Percentiles rank a stretch among this genome's conserved stretches.
These are phyloP conservation scores for Nesidiocoris tenuis DNA, from an alignment of 2,888 invertebrate species.

Conservation along the genomic window DNA sequence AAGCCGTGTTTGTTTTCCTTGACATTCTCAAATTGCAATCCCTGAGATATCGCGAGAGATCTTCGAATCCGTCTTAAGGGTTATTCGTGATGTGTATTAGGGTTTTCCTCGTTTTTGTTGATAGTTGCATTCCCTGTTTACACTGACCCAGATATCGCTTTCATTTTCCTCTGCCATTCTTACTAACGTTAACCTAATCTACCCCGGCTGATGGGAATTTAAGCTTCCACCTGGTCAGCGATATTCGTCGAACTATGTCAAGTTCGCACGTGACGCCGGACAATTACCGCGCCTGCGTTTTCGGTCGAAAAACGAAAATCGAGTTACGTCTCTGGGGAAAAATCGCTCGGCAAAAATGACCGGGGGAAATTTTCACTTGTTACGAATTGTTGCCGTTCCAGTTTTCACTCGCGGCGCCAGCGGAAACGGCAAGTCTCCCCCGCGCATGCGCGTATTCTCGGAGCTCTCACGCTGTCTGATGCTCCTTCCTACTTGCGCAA, in stretches of 20 bases:
- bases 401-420: not conserved
- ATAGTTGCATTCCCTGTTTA: too few relatives aligned
- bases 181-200: too few relatives aligned
- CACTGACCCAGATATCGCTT: too few relatives aligned
- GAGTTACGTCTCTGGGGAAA: not conserved
- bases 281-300: not conserved
- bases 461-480: not conserved
- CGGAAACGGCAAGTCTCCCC: not conserved
- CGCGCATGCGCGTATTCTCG: not conserved
- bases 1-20: not conserved
- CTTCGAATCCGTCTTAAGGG: too few relatives aligned
- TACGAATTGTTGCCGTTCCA: not conserved
- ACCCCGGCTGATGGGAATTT: too few relatives aligned
- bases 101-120: too few relatives aligned
- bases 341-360: not conserved
- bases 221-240: too few relatives aligned
- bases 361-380: not conserved
- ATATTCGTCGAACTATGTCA: not conserved
- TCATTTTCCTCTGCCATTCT: too few relatives aligned
- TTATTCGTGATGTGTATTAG: too few relatives aligned
- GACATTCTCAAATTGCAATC: not conserved
- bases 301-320: not conserved
- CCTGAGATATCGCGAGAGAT: too few relatives aligned
- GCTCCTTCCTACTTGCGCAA: conserved; percentile 1
- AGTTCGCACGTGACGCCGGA: not conserved